Evolutionary conservation across 1,140 invertebrate genomes (phyloP).

Genomic region (Zaprionus tsacasi): DNA sequence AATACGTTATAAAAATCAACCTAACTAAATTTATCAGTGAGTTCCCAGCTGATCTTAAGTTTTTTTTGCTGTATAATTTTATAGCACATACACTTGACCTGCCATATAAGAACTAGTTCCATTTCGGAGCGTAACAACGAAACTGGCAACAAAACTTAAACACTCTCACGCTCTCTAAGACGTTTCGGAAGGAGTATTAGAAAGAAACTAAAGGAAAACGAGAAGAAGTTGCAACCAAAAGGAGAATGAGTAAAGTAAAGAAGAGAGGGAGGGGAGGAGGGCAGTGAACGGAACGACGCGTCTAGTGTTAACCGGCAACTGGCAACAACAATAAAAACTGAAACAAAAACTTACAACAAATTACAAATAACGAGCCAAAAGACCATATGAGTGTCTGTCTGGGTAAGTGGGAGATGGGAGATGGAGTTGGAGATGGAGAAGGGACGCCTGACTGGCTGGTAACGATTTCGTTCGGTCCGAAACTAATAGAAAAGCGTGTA

Average conservation of each 20-base stretch:
- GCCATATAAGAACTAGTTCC: not conserved
- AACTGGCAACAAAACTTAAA: not conserved
- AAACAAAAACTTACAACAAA: slow-evolving; percentile 80
- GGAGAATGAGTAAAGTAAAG: slow-evolving; percentile 4
- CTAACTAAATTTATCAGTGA: too few species aligned
- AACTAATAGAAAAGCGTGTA: slow-evolving; percentile 72
- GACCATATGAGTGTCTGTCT: slow-evolving; percentile 50
- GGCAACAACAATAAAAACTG: slow-evolving; percentile 74
- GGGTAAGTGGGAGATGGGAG: not conserved
- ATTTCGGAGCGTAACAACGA: not conserved
- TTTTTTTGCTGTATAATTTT: too few species aligned
- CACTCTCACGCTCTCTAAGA: not conserved
- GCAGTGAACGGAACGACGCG: not conserved
- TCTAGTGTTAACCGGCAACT: slow-evolving; percentile 35
- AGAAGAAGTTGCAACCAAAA: not conserved
- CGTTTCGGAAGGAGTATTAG: slow-evolving; percentile 9
- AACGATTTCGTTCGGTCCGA: slow-evolving; percentile 29
- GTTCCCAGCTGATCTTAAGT: too few species aligned
- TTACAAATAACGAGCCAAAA: slow-evolving; percentile 76
- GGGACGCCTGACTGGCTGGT: not conserved
- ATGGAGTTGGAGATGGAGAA: not conserved
- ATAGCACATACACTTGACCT: too few species aligned
- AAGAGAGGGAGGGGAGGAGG: not conserved
- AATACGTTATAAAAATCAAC: too few species aligned
- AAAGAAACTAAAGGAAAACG: not conserved